A percentile compares a stretch with the other conserved stretches of the same genome.
phyloP scores from a whole-genome alignment of 1,140 invertebrate genomes.

The Megalonaias nervosa region DNA sequence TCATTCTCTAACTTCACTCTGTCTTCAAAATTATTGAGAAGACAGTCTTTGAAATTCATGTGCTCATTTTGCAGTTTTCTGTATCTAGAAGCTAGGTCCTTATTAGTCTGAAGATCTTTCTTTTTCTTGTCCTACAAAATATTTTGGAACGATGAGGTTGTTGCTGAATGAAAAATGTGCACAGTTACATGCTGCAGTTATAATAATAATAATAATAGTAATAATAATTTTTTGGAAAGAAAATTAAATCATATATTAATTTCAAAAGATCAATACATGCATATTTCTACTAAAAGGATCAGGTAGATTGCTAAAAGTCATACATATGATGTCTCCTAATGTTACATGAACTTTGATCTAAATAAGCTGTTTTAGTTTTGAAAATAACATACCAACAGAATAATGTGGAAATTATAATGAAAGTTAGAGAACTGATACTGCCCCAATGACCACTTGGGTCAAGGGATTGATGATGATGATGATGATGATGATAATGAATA shows the following conservation, averaged over 20 bases:
- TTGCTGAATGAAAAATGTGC: too few relatives aligned
- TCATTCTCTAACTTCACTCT: conserved; percentile 60
- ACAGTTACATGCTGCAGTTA: not conserved
- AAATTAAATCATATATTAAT: not conserved
- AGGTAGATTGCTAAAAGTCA: too few relatives aligned
- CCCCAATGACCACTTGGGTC: too few relatives aligned
- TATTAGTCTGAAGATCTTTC: conserved; percentile 45
- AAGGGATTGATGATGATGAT: too few relatives aligned
- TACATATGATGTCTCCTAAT: too few relatives aligned
- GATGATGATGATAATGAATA: too few relatives aligned
- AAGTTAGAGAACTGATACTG: too few relatives aligned
- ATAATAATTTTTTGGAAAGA: not conserved
- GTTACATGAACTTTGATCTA: too few relatives aligned
- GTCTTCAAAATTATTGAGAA: conserved; percentile 64
- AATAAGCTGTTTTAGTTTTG: too few relatives aligned
- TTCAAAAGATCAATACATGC: conserved; percentile 8
- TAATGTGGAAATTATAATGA: too few relatives aligned
- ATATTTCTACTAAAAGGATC: not conserved
- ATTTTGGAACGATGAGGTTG: not conserved
- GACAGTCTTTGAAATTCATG: conserved; percentile 55
- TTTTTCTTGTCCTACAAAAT: conserved; percentile 41
- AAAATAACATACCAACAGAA: too few relatives aligned
- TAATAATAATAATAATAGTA: not conserved
- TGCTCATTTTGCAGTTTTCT: conserved; percentile 62
- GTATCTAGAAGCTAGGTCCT: conserved; percentile 62